Base-by-base conservation (phyloP, 2,888 invertebrate species). In the Chamaedrilus cognettii region DNA sequence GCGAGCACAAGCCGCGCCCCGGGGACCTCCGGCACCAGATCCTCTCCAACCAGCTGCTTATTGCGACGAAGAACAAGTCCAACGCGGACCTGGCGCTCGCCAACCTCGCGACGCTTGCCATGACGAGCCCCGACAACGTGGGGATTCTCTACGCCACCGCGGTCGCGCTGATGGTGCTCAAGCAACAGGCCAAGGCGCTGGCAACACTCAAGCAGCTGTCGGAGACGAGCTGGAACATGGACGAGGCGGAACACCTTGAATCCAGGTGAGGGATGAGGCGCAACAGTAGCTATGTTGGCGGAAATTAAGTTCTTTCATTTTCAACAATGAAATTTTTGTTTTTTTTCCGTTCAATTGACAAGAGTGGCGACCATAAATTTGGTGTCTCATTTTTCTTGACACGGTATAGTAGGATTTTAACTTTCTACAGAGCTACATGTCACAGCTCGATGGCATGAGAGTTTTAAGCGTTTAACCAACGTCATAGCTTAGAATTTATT, bases 61-160 rank as follows among this genome's bases (percentile, higher is more conserved):
- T 97, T 23, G 91, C 95, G 0, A 90, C 91, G 0, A 91, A 90
- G 75, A 92, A 93, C 80, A 96, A 94, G 81, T 80, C 86, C 2
- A 90, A 90, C n/a, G 60, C 51, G 33, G 65, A 65, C 15, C 31
- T 35, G n/a, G 64, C 52, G 7, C 31, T 67, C 23, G 49, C 30
- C 5, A 59, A 64, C 28, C 33, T 67, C 26, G 19, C 52, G 31
- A 59, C 58, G 51, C n/a, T 64, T 19, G 26, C 30, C 30, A 58
- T 59, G 34, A 30, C 49, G 23, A 35, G 42, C 42, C 19, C 42
- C 19, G 42, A 11, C 19, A 42, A 19, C 42, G 5, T 33, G 19
- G 28, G 34, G 28, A 42, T 60, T 31, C 32, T 0, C 23, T 32
- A 58, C 30, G 30, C 23, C 23, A 30, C n/a, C 26, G 57, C 57